Evolutionary conservation across 2,888 invertebrate species (phyloP).

Genomic region (Urechis unicinctus): DNA sequence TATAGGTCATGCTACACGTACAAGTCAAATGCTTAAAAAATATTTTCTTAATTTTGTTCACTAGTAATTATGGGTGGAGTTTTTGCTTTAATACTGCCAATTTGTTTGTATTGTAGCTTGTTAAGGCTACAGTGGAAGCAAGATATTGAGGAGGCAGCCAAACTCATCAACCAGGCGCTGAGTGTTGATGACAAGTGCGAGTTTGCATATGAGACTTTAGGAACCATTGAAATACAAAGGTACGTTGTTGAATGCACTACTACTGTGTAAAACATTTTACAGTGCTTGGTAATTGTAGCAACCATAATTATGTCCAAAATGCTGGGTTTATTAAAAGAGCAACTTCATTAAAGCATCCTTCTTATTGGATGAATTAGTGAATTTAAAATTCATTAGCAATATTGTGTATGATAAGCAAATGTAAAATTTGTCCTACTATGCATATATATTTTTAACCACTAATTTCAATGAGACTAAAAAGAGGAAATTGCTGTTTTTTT

Average conservation of each 20-base stretch:
- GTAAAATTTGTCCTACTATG: too few relatives aligned
- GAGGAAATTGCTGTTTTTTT: not conserved
- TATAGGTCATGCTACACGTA: too few relatives aligned
- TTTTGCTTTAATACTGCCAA: too few relatives aligned
- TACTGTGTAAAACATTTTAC: not conserved
- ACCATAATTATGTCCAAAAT: too few relatives aligned
- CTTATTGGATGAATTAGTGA: too few relatives aligned
- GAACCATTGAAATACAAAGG: conserved; percentile 90
- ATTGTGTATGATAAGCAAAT: too few relatives aligned
- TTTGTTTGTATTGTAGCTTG: conserved; percentile 39
- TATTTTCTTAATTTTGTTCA: not conserved
- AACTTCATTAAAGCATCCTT: too few relatives aligned
- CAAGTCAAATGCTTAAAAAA: not conserved
- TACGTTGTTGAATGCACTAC: conserved; percentile 42
- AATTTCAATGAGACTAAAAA: not conserved
- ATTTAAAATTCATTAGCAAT: too few relatives aligned
- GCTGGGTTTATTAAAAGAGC: too few relatives aligned
- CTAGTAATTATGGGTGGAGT: not conserved
- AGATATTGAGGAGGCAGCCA: conserved; percentile 71
- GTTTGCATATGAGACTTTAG: conserved; percentile 90
- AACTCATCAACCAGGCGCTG: conserved; percentile 73
- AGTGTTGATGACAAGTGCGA: conserved; percentile 84
- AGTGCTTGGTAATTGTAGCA: too few relatives aligned
- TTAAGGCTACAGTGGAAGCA: conserved; percentile 79
- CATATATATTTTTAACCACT: too few relatives aligned